Conservation (phyloP, 2,113 vertebrate genomes). For the Gymnobelideus leadbeateri region DNA sequence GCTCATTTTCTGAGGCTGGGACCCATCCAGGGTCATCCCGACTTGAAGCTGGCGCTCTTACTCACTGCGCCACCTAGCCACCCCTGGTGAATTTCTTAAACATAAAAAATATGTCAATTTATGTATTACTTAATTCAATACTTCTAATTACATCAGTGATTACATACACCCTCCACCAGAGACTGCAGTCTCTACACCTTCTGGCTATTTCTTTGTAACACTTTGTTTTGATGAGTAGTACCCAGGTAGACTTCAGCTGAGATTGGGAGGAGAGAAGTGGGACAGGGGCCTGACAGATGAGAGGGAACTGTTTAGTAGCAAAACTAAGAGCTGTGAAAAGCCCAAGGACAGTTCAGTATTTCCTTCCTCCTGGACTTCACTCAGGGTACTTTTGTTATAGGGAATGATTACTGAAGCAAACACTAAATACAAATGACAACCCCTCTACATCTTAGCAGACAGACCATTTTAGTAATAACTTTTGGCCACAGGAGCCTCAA, state of each 20-base stretch:
- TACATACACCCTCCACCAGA: background rate
- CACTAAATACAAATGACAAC: background rate
- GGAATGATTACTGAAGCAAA: background rate
- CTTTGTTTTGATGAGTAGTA: background rate
- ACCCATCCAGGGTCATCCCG: too few relatives aligned
- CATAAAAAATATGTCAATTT: background rate
- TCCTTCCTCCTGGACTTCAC: background rate
- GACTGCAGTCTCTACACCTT: background rate
- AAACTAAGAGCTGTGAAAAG: background rate
- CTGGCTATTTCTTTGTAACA: background rate
- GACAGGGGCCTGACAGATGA: too few relatives aligned
- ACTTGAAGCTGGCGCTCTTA: too few relatives aligned
- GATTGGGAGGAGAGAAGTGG: too few relatives aligned
- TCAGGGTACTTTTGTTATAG: background rate
- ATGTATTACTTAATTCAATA: background rate
- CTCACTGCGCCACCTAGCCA: too few relatives aligned
- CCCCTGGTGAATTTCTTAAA: too few relatives aligned
- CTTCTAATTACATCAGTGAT: background rate
- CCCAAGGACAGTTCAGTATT: background rate
- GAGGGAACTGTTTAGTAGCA: background rate
- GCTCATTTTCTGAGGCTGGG: too few relatives aligned
- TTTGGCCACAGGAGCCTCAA: background rate
- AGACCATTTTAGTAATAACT: background rate
- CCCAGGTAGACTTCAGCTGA: background rate
- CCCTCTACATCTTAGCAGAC: background rate